These are phyloP conservation scores for Drosophila mauritiana DNA, from an alignment of 1,140 invertebrate genomes.

Conservation along the genomic window DNA sequence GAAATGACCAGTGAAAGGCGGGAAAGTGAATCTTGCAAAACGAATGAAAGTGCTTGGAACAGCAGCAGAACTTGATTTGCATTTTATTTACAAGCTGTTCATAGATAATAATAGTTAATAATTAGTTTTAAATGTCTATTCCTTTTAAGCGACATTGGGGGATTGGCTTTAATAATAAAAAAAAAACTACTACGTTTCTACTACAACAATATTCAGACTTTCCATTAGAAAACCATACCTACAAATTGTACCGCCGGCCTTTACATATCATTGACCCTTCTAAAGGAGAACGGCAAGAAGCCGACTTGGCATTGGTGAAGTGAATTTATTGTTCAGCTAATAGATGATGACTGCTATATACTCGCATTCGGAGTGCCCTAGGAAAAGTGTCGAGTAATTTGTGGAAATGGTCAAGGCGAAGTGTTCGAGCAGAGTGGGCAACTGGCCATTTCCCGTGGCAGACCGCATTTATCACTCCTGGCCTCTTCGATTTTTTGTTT, in stretches of 20 bases:
- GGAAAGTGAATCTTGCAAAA: constrained; percentile 22
- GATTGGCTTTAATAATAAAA: too few species aligned
- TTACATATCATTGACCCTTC: constrained; percentile 28
- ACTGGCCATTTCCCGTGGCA: constrained; percentile 19
- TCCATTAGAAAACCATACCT: neutral
- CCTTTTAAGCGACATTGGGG: too few species aligned
- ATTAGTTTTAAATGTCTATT: too few species aligned
- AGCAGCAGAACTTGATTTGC: constrained; percentile 13
- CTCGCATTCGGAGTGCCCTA: constrained; percentile 28
- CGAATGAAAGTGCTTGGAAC: constrained; percentile 12
- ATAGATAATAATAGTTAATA: too few species aligned
- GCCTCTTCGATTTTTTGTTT: constrained; percentile 7
- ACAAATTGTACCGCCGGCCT: neutral
- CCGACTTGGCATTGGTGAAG: constrained; percentile 26
- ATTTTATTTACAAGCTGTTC: too few species aligned
- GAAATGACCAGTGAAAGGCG: constrained; percentile 4
- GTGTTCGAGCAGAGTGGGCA: neutral
- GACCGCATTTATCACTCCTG: constrained; percentile 42
- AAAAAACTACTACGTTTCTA: too few species aligned
- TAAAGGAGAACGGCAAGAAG: neutral
- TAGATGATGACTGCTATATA: constrained; percentile 55
- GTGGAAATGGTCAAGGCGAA: constrained; percentile 27
- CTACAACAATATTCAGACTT: too few species aligned
- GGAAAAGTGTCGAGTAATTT: constrained; percentile 52
- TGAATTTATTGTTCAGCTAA: constrained; percentile 54